Conservation (phyloP, 2,888 invertebrate genomes). For the Drosophila falleni region DNA sequence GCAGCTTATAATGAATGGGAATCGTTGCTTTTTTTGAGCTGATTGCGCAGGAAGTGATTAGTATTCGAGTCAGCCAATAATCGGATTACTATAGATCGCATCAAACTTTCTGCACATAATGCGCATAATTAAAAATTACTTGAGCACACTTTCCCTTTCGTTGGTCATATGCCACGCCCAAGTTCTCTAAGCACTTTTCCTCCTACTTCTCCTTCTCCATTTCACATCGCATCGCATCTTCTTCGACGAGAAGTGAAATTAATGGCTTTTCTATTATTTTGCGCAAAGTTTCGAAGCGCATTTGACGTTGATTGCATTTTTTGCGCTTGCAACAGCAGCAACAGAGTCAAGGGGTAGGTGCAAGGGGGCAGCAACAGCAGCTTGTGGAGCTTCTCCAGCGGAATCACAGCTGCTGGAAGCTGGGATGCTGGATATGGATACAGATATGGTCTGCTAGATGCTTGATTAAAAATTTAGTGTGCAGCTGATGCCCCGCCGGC, state of each 20-base stretch:
- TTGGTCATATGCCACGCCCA: conserved; percentile 41
- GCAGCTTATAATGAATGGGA: conserved; percentile 18
- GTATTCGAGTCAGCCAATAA: conserved; percentile 52
- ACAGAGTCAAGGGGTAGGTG: neutral
- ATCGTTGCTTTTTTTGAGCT: conserved; percentile 5
- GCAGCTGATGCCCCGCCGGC: conserved; percentile 65
- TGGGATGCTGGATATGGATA: conserved; percentile 36
- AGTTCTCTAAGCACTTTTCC: conserved; percentile 27
- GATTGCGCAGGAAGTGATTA: conserved; percentile 11
- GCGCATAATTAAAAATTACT: conserved; percentile 79
- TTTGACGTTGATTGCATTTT: conserved; percentile 80
- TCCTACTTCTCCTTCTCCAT: conserved; percentile 1
- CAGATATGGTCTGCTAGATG: conserved; percentile 42
- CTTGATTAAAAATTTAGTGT: conserved; percentile 79
- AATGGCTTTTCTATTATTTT: conserved; percentile 80
- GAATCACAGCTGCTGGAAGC: conserved; percentile 72
- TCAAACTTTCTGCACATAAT: conserved; percentile 67
- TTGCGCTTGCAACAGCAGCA: conserved; percentile 55
- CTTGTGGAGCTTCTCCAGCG: conserved; percentile 49
- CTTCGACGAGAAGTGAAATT: conserved; percentile 80
- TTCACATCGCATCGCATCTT: conserved; percentile 33
- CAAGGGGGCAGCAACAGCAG: conserved; percentile 3
- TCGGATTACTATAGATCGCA: conserved; percentile 62
- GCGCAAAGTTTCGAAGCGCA: conserved; percentile 79
- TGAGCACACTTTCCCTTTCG: conserved; percentile 31